phyloP scores from a whole-genome alignment of 2,797 vertebrate species.

The Carduelis carduelis region DNA sequence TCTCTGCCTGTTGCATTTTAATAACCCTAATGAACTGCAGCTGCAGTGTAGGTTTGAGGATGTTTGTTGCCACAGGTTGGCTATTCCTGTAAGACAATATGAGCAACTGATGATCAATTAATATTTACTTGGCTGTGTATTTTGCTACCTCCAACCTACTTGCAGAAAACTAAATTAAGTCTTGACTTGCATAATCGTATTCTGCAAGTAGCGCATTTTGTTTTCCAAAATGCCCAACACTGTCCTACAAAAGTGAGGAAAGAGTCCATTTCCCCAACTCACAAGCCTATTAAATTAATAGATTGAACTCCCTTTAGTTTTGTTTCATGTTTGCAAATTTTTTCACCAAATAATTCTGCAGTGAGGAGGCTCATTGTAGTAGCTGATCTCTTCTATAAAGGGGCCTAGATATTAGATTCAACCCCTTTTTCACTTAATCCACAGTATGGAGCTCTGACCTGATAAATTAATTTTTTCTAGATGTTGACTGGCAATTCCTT shows the following conservation, averaged over 20 bases:
- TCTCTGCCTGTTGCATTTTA: not conserved
- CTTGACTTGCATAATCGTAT: not conserved
- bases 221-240: not conserved
- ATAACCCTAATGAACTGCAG: not conserved
- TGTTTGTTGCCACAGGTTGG: not conserved
- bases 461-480: not conserved
- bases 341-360: not conserved
- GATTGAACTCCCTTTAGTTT: not conserved
- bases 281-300: not conserved
- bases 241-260: not conserved
- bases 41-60: not conserved
- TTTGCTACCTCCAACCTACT: not conserved
- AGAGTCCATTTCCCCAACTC: not conserved
- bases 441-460: not conserved
- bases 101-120: not conserved
- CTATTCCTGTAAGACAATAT: not conserved
- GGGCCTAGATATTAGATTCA: not conserved
- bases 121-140: not conserved
- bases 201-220: not conserved
- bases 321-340: not conserved
- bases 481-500: not conserved
- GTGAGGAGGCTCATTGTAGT: not conserved
- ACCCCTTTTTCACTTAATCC: not conserved
- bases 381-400: not conserved
- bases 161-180: not conserved